Evolutionary conservation across 2,888 invertebrate genomes (phyloP).

Genomic region (Drymonia ruficornis): DNA sequence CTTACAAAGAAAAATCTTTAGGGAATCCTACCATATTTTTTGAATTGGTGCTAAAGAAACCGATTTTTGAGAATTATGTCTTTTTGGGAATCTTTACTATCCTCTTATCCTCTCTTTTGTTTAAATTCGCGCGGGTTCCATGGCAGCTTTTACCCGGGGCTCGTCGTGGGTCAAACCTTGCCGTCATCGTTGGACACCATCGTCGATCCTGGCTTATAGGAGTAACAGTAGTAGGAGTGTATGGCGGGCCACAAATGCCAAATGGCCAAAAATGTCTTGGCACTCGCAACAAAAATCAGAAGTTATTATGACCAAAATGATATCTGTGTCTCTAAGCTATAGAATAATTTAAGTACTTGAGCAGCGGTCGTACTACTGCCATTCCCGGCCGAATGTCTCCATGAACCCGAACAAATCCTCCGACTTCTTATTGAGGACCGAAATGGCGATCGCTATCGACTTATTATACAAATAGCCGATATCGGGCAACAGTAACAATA

Average conservation of each 20-base stretch:
- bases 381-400: slow-evolving; percentile 45
- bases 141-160: too few species aligned
- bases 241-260: too few species aligned
- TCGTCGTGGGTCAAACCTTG: too few species aligned
- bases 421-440: slow-evolving; percentile 57
- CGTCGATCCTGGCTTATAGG: too few species aligned
- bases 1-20: slow-evolving; percentile 51
- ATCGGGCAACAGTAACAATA: slow-evolving; percentile 70
- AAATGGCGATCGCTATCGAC: slow-evolving; percentile 72
- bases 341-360: slow-evolving; percentile 38
- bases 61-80: too few species aligned
- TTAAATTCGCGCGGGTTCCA: too few species aligned
- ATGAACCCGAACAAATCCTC: slow-evolving; percentile 56
- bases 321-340: slow-evolving; percentile 26
- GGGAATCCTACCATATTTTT: slow-evolving; percentile 53
- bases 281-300: slow-evolving; percentile 28
- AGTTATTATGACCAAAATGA: not conserved
- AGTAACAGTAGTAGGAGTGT: too few species aligned
- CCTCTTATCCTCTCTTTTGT: too few species aligned
- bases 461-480: slow-evolving; percentile 78
- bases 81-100: too few species aligned
- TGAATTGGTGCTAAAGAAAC: too few species aligned
- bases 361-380: slow-evolving; percentile 29
- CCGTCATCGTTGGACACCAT: too few species aligned
- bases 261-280: too few species aligned